Percentiles rank a stretch among this genome's conserved stretches.
These are phyloP conservation scores for Diarsia rubi DNA, from an alignment of 2,888 invertebrate genomes.

Conservation along the genomic window DNA sequence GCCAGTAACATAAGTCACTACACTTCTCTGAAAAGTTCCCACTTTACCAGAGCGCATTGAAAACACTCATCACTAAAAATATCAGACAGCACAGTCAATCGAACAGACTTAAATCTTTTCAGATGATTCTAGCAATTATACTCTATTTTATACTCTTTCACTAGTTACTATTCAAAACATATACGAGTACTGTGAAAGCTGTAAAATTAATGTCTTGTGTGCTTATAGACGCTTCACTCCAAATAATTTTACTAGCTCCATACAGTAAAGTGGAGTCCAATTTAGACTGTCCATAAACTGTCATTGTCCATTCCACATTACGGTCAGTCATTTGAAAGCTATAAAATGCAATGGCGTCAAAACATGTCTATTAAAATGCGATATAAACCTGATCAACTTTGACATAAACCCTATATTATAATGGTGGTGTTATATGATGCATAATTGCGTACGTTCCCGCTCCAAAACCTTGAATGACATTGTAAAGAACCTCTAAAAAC, in stretches of 20 bases:
- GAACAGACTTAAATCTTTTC: background rate
- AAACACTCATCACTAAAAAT: background rate
- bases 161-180: background rate
- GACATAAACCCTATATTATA: constrained; percentile 22
- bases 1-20: background rate
- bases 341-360: constrained; percentile 53
- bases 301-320: constrained; percentile 46
- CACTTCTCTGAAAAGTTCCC: background rate
- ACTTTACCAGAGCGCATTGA: background rate
- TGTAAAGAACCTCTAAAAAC: background rate
- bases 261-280: constrained; percentile 43
- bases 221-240: constrained; percentile 1
- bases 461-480: constrained; percentile 22
- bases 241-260: constrained; percentile 6
- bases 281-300: constrained; percentile 52
- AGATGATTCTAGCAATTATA: background rate
- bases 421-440: constrained; percentile 6
- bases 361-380: constrained; percentile 50
- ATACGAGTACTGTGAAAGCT: background rate
- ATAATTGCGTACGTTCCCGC: constrained; percentile 18
- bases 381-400: constrained; percentile 39
- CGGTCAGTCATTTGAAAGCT: constrained; percentile 42
- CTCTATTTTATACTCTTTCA: background rate
- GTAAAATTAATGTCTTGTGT: constrained; percentile 16
- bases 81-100: background rate